Evolutionary conservation across 2,113 vertebrate species (phyloP), one percentile per base, ranked within the genome.

Genomic region (Catagonus wagneri): DNA sequence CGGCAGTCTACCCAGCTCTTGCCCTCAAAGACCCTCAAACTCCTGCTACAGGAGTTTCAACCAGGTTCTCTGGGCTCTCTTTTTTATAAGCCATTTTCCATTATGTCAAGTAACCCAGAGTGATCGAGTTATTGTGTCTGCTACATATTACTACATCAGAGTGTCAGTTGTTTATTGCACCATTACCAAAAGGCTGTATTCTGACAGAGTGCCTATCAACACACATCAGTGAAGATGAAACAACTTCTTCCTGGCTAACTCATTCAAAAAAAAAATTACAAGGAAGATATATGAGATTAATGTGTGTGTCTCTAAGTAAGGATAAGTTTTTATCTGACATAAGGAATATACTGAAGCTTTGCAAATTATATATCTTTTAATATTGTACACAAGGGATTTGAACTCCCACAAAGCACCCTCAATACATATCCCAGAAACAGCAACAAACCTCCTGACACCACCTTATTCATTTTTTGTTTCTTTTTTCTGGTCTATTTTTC

Each of bases 111-210:
- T 54, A 79, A 92, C 75, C 87, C 13, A n/a, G 25, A 83, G 63
- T 90, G 87, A 93, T 1, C 80, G 89, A 93, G 44, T 61, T 66
- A 92, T 7, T 84, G 44, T 72, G 11, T 78, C 58, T 92, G 32
- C 83, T 92, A 58, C 54, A 61, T 68, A 54, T 63, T 78, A 61
- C 52, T 66, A 13, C 15, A 32, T 61, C 75, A 66, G 83, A 95
- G 16, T 85, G 75, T 93, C 90, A 89, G 88, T 27, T 93, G 63
- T 65, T 90, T 94, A 76, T 50, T 83, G 52, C 81, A 89, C 68
- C 68, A 36, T 72, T 85, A 93, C 72, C 71, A 78, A 88, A 85
- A 95, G 90, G 60, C 72, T 90, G 3, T 84, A 34, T 90, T 65
- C 83, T 90, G 92, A 93, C 84, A 96, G 50, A 23, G 22, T 93